A percentile compares a stretch with the other conserved stretches of the same genome.
phyloP scores from a whole-genome alignment of 2,888 invertebrate genomes.

The Tetragnatha montana region DNA sequence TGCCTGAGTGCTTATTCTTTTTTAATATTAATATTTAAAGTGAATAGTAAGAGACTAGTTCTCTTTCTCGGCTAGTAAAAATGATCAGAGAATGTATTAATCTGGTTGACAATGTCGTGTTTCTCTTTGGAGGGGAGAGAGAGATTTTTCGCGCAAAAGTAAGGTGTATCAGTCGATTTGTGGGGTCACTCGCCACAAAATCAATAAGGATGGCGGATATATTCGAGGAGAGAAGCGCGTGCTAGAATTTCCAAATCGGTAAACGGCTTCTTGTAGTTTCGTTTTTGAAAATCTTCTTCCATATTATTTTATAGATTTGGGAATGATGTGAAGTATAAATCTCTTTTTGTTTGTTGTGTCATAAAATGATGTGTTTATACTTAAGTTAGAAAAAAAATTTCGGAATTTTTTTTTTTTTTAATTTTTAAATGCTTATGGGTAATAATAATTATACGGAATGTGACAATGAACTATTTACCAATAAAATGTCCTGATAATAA shows the following conservation, averaged over 20 bases:
- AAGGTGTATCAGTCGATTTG: background rate
- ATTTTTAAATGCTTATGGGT: no score
- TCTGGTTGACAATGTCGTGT: background rate
- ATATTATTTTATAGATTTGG: background rate
- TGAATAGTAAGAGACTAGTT: background rate
- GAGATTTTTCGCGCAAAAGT: background rate
- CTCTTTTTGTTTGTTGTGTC: no score
- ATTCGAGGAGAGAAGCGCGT: constrained; percentile 31
- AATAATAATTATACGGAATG: no score
- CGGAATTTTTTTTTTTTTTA: no score
- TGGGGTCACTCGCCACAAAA: constrained; percentile 38
- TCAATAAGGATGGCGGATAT: constrained; percentile 58
- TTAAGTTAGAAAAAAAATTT: no score
- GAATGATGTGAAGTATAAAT: background rate
- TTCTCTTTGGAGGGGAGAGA: background rate
- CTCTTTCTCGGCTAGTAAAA: background rate
- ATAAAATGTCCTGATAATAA: no score
- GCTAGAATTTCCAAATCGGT: background rate
- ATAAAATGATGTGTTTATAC: no score
- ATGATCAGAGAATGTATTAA: background rate
- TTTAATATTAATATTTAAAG: background rate
- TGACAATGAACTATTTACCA: no score
- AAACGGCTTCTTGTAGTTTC: background rate
- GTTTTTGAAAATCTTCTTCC: background rate
- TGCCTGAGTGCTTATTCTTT: background rate